Percentiles rank a stretch among this genome's conserved stretches.
Evolutionary conservation across 2,888 invertebrate species (phyloP).

Genomic region (Colostygia pectinataria): DNA sequence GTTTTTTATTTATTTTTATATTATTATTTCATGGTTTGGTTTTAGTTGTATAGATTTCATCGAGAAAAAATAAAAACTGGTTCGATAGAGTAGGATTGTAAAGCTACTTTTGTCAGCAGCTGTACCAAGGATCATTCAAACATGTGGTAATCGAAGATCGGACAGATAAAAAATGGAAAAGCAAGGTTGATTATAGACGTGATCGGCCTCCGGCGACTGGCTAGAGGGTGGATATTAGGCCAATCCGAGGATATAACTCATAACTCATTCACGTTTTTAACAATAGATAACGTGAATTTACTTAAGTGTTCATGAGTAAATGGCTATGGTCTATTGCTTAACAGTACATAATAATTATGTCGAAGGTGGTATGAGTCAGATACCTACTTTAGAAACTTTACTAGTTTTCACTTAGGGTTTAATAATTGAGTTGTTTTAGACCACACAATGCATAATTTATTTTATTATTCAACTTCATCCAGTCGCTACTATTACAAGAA

Average conservation of each 20-base stretch:
- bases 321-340: constrained; percentile 11
- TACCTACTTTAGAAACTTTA: too few species aligned
- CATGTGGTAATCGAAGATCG: constrained; percentile 58
- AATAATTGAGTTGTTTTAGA: too few species aligned
- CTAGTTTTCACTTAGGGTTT: too few species aligned
- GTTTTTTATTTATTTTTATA: too few species aligned
- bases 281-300: constrained; percentile 25
- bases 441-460: too few species aligned
- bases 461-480: too few species aligned
- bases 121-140: constrained; percentile 45
- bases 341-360: not conserved
- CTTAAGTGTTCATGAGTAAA: constrained; percentile 21
- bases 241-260: constrained; percentile 25
- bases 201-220: constrained; percentile 23
- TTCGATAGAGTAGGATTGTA: not conserved
- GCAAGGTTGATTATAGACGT: constrained; percentile 39
- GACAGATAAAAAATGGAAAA: constrained; percentile 53
- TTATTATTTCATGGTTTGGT: too few species aligned
- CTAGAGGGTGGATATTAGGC: constrained; percentile 25
- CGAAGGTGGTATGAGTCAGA: constrained; percentile 1
- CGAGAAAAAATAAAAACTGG: too few species aligned
- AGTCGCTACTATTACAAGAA: too few species aligned
- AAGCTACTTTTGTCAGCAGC: constrained; percentile 10
- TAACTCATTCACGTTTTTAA: constrained; percentile 21
- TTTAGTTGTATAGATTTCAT: too few species aligned